Conservation (phyloP, 2,888 invertebrate species). For the Meta bourneti region DNA sequence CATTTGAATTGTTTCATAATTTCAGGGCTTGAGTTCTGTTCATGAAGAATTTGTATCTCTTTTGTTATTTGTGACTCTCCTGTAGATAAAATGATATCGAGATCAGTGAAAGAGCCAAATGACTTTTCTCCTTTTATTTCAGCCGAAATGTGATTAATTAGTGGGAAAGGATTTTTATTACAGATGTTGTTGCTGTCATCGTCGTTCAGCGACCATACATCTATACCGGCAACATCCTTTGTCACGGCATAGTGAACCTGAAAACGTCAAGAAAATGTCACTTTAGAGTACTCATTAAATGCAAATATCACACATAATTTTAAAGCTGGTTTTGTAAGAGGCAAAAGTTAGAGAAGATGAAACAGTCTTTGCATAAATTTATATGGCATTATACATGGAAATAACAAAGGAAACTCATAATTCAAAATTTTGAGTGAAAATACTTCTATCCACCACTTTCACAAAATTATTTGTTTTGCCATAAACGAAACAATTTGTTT, state of each 20-base stretch:
- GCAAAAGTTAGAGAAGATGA: neutral
- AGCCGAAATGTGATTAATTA: conserved; percentile 61
- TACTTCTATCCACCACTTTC: no score
- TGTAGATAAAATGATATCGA: conserved; percentile 50
- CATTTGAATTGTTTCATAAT: conserved; percentile 69
- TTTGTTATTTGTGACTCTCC: conserved; percentile 64
- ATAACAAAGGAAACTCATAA: no score
- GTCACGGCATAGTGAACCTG: conserved; percentile 70
- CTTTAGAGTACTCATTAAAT: neutral
- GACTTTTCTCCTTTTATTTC: conserved; percentile 43
- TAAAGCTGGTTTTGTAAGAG: neutral
- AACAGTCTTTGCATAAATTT: neutral
- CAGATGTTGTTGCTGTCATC: conserved; percentile 75
- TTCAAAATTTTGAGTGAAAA: no score
- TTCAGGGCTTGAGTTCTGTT: conserved; percentile 51
- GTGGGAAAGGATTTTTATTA: conserved; percentile 72
- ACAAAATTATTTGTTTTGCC: no score
- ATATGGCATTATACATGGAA: neutral
- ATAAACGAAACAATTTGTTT: no score
- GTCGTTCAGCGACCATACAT: conserved; percentile 74
- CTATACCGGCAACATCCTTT: conserved; percentile 70
- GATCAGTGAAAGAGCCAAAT: conserved; percentile 43
- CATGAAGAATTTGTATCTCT: conserved; percentile 64
- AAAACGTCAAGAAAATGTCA: neutral
- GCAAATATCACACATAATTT: neutral